phyloP scores from a whole-genome alignment of 2,888 invertebrate species.

The Philhelius pedissequus region DNA sequence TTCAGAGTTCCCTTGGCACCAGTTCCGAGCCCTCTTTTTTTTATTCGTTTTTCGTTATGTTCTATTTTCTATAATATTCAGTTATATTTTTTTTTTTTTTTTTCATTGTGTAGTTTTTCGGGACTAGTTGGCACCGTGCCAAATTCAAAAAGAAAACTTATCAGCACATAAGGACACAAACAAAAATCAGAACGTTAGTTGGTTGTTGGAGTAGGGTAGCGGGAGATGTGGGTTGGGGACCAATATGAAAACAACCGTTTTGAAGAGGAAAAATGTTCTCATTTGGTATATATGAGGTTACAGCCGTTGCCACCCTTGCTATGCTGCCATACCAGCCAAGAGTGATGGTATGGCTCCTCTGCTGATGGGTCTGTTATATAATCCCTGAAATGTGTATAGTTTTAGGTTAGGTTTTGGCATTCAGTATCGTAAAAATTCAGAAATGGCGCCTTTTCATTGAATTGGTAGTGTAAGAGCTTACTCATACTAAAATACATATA shows the following conservation, averaged over 20 bases:
- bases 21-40: slow-evolving; percentile 29
- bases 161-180: slow-evolving; percentile 18
- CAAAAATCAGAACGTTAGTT: slow-evolving; percentile 23
- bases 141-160: slow-evolving; percentile 34
- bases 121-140: slow-evolving; percentile 64
- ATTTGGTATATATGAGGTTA: slow-evolving; percentile 47
- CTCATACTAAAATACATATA: neutral
- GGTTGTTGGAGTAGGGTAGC: neutral
- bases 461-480: slow-evolving; percentile 12
- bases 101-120: slow-evolving; percentile 37
- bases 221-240: neutral
- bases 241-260: slow-evolving; percentile 5
- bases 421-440: slow-evolving; percentile 40
- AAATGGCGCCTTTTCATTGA: slow-evolving; percentile 36
- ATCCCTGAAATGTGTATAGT: slow-evolving; percentile 32
- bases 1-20: slow-evolving; percentile 60
- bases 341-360: slow-evolving; percentile 10
- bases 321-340: neutral
- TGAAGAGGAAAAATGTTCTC: slow-evolving; percentile 43
- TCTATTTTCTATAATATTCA: neutral
- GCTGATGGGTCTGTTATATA: slow-evolving; percentile 36
- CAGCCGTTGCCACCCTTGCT: slow-evolving; percentile 34
- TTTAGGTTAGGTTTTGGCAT: slow-evolving; percentile 31
- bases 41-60: slow-evolving; percentile 12
- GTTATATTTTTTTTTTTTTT: neutral